Evolutionary conservation across 2,888 invertebrate genomes (phyloP).

Genomic region (Drymonia ruficornis): DNA sequence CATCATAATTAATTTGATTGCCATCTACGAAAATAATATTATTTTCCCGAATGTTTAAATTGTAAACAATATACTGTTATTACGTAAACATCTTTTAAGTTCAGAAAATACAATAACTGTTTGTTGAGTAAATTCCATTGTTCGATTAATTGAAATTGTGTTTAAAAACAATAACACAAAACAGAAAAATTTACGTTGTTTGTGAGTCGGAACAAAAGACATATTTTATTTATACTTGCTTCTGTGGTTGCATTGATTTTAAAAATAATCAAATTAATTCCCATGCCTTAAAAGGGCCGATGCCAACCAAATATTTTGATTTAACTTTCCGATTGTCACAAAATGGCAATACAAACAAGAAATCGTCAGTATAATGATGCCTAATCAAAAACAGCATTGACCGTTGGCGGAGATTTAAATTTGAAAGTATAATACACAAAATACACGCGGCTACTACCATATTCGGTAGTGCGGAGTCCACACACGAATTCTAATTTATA

Average conservation of each 20-base stretch:
- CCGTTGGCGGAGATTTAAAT: constrained; percentile 59
- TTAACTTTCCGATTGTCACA: constrained; percentile 27
- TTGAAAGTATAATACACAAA: constrained; percentile 78
- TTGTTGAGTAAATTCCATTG: neutral
- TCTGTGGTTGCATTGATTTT: neutral
- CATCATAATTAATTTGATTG: neutral
- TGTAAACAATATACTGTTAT: neutral
- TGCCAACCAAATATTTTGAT: constrained; percentile 23
- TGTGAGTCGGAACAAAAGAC: too few relatives aligned
- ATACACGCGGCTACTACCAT: constrained; percentile 51
- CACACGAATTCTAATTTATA: constrained; percentile 72
- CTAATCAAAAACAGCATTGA: constrained; percentile 54
- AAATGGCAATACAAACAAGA: constrained; percentile 42
- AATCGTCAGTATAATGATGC: constrained; percentile 62
- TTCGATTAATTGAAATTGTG: neutral
- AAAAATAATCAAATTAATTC: constrained; percentile 1
- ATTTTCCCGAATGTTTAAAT: neutral
- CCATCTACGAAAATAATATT: neutral
- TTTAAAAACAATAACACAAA: neutral
- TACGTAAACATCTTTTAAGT: neutral
- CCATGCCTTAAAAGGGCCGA: neutral
- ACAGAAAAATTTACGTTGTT: neutral
- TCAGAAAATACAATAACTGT: neutral
- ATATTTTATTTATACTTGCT: neutral
- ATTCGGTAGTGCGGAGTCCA: constrained; percentile 57